Base-by-base conservation (phyloP, 1,140 invertebrate species). In the Heterodera carotae region DNA sequence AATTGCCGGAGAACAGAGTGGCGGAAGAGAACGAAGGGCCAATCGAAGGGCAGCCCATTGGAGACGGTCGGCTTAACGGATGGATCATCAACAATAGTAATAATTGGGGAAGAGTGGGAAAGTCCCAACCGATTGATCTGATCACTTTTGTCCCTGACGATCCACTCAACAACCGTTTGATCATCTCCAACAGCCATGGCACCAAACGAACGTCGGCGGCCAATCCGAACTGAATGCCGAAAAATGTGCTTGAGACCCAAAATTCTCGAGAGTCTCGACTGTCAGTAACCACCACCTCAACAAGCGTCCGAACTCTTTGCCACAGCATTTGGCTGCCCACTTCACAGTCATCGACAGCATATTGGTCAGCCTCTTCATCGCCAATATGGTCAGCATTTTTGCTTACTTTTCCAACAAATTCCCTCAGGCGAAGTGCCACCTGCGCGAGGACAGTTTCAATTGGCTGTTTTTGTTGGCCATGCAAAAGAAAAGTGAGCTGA, bases 1-100 rank as follows among this genome's bases (percentile, higher is more conserved):
- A 31, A 27, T 31, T 66, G 27, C 68, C 53, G 48, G 48, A n/a
- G 60, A 43, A 66, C 62, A 66, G 29, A 66, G 27, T 12, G 27
- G 29, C 62, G 62, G 62, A 12, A 66, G 27, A n/a, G 62, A 66
- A 6, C 33, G 62, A 12, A 66, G 33, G 33, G 62, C 27, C 27
- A 66, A n/a, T 22, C 29, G 33, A 5, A 66, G 62, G 29, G 62
- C 62, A 31, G 22, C 62, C 62, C 62, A 66, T 31, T 31, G 12
- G 62, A 66, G 29, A 34, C 62, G 62, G 22, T 66, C 62, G 62
- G 33, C 62, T 66, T 15, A 56, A 56, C 48, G 25, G 62, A 66
- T 66, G 3, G 29, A 12, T 66, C 22, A 66, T 15, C 4, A 15
- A 62, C 10, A 25, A 66, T 4, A 34, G 62, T 27, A n/a, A 62